Evolutionary conservation across 1,140 invertebrate species (phyloP).

Genomic region (Cotesia chilonis): DNA sequence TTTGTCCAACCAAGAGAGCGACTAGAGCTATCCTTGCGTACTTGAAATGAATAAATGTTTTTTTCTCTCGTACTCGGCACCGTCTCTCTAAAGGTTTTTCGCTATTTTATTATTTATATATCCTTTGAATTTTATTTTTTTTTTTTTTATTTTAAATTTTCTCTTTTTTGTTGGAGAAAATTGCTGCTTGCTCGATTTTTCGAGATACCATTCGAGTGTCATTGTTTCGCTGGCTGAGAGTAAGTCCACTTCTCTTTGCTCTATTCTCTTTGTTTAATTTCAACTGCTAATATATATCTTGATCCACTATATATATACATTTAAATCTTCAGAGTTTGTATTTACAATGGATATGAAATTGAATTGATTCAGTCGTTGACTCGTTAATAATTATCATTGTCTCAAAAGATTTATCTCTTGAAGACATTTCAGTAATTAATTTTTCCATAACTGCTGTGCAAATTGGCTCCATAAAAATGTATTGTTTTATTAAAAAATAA

Average conservation of each 20-base stretch:
- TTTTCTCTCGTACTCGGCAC: not conserved
- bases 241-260: too few species aligned
- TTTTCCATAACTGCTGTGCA: too few species aligned
- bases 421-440: too few species aligned
- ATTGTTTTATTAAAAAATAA: too few species aligned
- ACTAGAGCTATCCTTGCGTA: not conserved
- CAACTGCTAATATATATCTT: not conserved
- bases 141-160: too few species aligned
- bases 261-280: not conserved
- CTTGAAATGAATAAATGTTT: slow-evolving; percentile 18
- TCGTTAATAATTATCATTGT: slow-evolving; percentile 28
- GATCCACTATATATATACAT: not conserved
- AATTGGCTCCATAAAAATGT: too few species aligned
- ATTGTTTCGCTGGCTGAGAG: too few species aligned
- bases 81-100: not conserved
- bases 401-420: slow-evolving; percentile 12
- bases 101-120: not conserved
- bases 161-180: too few species aligned
- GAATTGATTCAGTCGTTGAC: slow-evolving; percentile 13
- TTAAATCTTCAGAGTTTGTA: not conserved
- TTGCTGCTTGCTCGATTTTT: too few species aligned
- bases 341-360: not conserved
- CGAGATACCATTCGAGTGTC: too few species aligned
- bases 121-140: too few species aligned
- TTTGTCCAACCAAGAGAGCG: too few species aligned